These are phyloP conservation scores for Siphlonurus alternatus DNA, from an alignment of 2,888 invertebrate genomes.

Conservation along the genomic window DNA sequence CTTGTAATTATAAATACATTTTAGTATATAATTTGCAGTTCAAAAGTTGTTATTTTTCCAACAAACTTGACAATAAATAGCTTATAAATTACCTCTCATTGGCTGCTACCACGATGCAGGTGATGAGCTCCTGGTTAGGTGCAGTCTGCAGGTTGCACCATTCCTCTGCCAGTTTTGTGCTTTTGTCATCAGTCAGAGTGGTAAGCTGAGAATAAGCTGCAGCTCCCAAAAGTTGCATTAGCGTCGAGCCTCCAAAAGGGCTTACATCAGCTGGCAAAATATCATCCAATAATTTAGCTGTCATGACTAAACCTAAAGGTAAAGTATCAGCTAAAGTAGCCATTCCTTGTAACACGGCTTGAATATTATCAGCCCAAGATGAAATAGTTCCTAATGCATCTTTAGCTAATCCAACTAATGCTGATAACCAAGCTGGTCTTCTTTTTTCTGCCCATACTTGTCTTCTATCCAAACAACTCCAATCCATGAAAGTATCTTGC, in stretches of 20 bases:
- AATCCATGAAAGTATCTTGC: conserved; percentile 8
- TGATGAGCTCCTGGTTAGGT: conserved; percentile 57
- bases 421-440: conserved; percentile 59
- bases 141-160: conserved; percentile 65
- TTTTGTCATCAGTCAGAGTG: conserved; percentile 19
- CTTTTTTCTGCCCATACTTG: conserved; percentile 63
- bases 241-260: conserved; percentile 50
- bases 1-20: no score
- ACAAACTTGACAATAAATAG: no score
- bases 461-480: conserved; percentile 10
- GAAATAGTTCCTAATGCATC: background rate
- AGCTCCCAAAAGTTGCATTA: conserved; percentile 53
- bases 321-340: conserved; percentile 21
- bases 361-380: background rate
- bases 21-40: no score
- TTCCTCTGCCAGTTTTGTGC: conserved; percentile 58
- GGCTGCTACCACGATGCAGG: conserved; percentile 34
- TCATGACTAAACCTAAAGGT: conserved; percentile 43
- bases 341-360: background rate
- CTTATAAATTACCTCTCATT: conserved; percentile 16
- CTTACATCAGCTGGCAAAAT: conserved; percentile 49
- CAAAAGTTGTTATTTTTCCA: no score
- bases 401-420: conserved; percentile 25
- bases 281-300: conserved; percentile 40
- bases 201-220: conserved; percentile 48